phyloP scores from a whole-genome alignment of 2,888 invertebrate species.

The Uropetala carovei region DNA sequence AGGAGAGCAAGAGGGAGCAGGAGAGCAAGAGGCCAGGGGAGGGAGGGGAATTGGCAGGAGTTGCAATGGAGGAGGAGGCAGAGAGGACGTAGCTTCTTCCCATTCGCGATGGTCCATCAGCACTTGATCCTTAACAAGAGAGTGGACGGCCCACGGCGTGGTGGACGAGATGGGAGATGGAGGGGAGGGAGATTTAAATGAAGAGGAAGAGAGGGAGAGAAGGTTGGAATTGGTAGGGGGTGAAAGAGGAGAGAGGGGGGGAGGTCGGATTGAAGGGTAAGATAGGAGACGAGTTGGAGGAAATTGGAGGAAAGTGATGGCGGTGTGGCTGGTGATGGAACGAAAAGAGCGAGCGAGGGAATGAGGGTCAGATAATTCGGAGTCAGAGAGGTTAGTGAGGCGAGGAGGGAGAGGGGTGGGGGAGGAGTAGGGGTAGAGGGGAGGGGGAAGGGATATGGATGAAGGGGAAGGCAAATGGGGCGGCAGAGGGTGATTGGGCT shows the following conservation, averaged over 20 bases:
- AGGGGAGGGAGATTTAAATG: too few species aligned
- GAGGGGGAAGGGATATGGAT: background rate
- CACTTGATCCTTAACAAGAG: background rate
- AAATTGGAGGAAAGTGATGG: slow-evolving; percentile 25
- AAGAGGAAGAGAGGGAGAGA: too few species aligned
- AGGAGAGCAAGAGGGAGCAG: background rate
- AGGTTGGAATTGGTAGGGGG: too few species aligned
- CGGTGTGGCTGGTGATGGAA: background rate
- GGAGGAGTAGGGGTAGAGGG: background rate
- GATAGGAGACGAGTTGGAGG: background rate
- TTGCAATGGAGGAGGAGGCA: background rate
- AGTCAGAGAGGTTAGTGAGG: background rate
- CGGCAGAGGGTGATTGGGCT: background rate
- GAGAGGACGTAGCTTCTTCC: background rate
- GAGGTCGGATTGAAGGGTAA: background rate
- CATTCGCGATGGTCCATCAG: background rate
- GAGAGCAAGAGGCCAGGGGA: background rate
- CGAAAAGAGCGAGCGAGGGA: background rate
- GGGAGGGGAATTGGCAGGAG: background rate
- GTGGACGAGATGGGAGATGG: too few species aligned
- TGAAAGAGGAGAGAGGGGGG: too few species aligned
- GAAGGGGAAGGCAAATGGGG: background rate
- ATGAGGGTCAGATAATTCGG: slow-evolving; percentile 28
- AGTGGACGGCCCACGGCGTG: too few species aligned
- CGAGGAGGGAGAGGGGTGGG: background rate